Evolutionary conservation across 2,888 invertebrate species (phyloP), one percentile per base, ranked within the genome.

Genomic region (Cremastinae sp.): DNA sequence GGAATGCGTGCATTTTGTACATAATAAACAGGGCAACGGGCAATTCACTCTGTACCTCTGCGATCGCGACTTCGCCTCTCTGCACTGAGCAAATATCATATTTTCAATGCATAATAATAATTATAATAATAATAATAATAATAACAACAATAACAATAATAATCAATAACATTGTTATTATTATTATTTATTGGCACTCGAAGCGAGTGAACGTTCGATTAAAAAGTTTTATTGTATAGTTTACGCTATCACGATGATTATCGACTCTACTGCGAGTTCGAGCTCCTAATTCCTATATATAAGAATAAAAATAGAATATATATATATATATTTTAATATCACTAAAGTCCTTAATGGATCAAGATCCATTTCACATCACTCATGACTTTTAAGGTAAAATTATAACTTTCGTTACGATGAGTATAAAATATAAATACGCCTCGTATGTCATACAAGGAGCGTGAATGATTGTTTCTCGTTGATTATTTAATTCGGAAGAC

Each of bases 131-230:
- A n/a, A n/a, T n/a, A n/a, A n/a, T n/a, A n/a, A n/a, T n/a, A n/a
- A n/a, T n/a, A n/a, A n/a, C n/a, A n/a, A n/a, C n/a, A n/a, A n/a
- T n/a, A n/a, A n/a, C n/a, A n/a, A 34, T 64, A 38, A 38, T 9
- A 38, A 49, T 47, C 2, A 20, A 14, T 14, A 36, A 16, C 1
- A 47, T 28, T 0, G 12, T 41, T 59, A 41, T 58, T 45, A 34
- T 45, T 14, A 61, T 22, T 45, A 58, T 56, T 54, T 53, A 53
- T 53, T 20, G 58, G 10, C 41, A 69, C 51, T 69, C 41, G 59
- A 59, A 47, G 49, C 49, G 69, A 69, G 49, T 69, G 18, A 69
- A 69, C 49, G 43, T 59, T n/a, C 34, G 20, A 68, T 51, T 20
- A 41, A 16, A 41, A n/a, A 8, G n/a, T 10, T 54, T 34, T 12